phyloP scores from a whole-genome alignment of 1,140 invertebrate genomes.

The Ceratina australensis region DNA sequence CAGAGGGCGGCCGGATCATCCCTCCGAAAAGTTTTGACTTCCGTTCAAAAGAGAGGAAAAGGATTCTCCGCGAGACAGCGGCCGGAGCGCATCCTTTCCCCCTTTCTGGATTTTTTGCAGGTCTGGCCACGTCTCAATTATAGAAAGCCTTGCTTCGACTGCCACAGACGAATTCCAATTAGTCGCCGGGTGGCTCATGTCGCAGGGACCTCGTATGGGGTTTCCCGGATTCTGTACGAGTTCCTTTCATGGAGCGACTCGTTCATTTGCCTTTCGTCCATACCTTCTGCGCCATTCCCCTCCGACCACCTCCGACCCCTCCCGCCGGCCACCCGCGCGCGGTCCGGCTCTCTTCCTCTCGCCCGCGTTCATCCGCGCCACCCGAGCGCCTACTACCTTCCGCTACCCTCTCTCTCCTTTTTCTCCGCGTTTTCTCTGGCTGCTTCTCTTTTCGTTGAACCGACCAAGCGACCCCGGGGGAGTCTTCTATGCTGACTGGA shows the following conservation, averaged over 20 bases:
- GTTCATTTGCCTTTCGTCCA: conserved; percentile 79
- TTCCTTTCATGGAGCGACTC: conserved; percentile 79
- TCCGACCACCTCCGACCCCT: conserved; percentile 21
- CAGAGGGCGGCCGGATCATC: conserved; percentile 46
- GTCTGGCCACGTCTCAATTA: conserved; percentile 79
- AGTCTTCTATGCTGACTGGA: conserved; percentile 60
- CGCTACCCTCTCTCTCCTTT: conserved; percentile 37
- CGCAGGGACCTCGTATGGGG: conserved; percentile 76
- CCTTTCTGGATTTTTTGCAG: conserved; percentile 66
- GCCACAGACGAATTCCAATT: conserved; percentile 80
- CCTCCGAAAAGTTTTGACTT: conserved; percentile 60
- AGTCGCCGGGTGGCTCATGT: conserved; percentile 77
- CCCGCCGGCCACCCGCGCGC: conserved; percentile 40
- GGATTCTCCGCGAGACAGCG: conserved; percentile 65
- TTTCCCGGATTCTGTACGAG: conserved; percentile 80
- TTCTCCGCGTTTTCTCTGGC: conserved; percentile 48
- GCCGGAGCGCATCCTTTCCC: conserved; percentile 56
- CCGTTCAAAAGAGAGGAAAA: conserved; percentile 56
- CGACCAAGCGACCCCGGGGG: conserved; percentile 61
- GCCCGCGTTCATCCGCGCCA: background rate
- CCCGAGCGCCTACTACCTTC: background rate
- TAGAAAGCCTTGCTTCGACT: conserved; percentile 80
- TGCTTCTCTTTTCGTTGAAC: conserved; percentile 58
- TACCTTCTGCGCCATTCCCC: conserved; percentile 52
- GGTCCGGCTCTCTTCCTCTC: background rate